phyloP scores from a whole-genome alignment of 2,113 vertebrate genomes.

The Holacanthus passer region DNA sequence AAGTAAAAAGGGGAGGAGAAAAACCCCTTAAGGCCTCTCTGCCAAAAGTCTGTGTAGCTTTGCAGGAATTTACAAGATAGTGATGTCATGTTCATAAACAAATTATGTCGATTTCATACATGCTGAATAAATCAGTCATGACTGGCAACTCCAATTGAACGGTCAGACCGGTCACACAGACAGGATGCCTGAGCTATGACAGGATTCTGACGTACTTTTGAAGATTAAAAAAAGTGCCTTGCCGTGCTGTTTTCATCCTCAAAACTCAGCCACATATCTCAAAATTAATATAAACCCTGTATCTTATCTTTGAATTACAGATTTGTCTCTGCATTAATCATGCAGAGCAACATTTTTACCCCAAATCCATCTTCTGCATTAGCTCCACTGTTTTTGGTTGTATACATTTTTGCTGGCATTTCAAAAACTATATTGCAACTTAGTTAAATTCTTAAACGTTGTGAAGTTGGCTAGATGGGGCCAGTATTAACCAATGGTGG shows the following conservation, averaged over 20 bases:
- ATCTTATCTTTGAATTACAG: background rate
- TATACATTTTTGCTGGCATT: background rate
- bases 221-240: background rate
- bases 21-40: background rate
- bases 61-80: conserved; percentile 67
- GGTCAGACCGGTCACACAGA: conserved; percentile 16
- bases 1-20: background rate
- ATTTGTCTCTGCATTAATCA: background rate
- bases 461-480: background rate
- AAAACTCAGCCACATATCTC: background rate
- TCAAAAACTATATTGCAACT: too few relatives aligned
- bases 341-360: background rate
- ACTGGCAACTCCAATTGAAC: conserved; percentile 16
- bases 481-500: background rate
- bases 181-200: conserved; percentile 16
- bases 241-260: background rate
- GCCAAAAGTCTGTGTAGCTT: conserved; percentile 30
- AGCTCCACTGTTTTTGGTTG: background rate
- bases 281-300: background rate
- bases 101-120: conserved; percentile 47
- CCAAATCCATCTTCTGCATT: background rate
- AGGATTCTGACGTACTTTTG: background rate
- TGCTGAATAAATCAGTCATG: conserved; percentile 45
- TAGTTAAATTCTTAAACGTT: background rate
- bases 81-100: conserved; percentile 64